A percentile compares a stretch with the other conserved stretches of the same genome.
Conservation (phyloP, 2,888 invertebrate species). For the Hemithea aestivaria region DNA sequence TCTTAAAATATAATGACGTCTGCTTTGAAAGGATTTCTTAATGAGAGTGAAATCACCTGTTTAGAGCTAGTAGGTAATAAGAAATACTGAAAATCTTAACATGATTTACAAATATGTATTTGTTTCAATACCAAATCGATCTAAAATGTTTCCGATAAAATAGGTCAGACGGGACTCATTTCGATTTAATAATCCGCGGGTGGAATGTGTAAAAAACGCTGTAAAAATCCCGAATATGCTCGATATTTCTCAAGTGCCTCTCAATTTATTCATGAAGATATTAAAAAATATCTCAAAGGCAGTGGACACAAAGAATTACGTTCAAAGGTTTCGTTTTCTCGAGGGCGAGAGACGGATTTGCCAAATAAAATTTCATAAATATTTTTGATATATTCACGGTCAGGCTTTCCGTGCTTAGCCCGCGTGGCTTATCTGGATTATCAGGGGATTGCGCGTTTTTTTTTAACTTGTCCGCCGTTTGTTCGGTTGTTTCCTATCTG, state of each 20-base stretch:
- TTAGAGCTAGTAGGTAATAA: too few relatives aligned
- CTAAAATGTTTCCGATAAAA: too few relatives aligned
- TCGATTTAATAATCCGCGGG: too few relatives aligned
- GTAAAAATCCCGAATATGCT: neutral
- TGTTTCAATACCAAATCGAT: too few relatives aligned
- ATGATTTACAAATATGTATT: too few relatives aligned
- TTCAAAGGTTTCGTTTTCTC: slow-evolving; percentile 32
- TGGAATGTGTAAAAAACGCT: neutral
- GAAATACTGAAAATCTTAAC: too few relatives aligned
- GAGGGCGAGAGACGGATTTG: slow-evolving; percentile 45
- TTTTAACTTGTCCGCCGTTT: slow-evolving; percentile 63
- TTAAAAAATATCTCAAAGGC: slow-evolving; percentile 16
- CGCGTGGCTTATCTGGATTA: slow-evolving; percentile 76
- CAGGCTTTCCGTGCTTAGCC: slow-evolving; percentile 69
- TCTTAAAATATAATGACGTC: too few relatives aligned
- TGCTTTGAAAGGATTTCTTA: too few relatives aligned
- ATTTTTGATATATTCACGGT: slow-evolving; percentile 75
- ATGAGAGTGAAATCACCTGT: too few relatives aligned
- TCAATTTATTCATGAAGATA: slow-evolving; percentile 20
- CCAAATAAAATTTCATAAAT: slow-evolving; percentile 67
- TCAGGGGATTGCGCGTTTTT: slow-evolving; percentile 64
- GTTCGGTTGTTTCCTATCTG: slow-evolving; percentile 62
- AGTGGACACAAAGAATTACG: slow-evolving; percentile 21
- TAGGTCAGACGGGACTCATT: too few relatives aligned
- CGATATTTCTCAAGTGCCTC: slow-evolving; percentile 11